Base-by-base conservation (phyloP, 2,797 vertebrate genomes). In the Merluccius polli region DNA sequence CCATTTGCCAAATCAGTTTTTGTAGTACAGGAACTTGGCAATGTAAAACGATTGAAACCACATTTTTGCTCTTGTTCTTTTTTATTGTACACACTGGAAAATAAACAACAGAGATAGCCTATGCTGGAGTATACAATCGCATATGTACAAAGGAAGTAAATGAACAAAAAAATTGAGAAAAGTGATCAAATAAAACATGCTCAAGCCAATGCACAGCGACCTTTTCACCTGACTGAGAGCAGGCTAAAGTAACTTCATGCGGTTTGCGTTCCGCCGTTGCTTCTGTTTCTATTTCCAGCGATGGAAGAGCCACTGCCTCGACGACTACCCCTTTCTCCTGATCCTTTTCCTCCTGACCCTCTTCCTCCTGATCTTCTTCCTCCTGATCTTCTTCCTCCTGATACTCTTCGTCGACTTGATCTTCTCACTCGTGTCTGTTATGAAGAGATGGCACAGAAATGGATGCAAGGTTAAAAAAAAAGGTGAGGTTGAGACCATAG, bases 291-390 rank as follows among this genome's bases (percentile, higher is more conserved):
- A 16, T 29, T 70, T 36, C 73, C 36, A 12, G 76, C 74, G 5
- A 83, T 77, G n/a, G 63, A 31, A 21, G 82, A 76, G 8, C 72
- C 77, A 4, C 68, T 0, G 15, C 74, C 74, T 18, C 72, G 1
- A 24, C 41, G 73, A 8, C 73, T 8, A 52, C 78, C 10, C 0
- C 24, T n/a, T 1, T 8, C 4, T 38, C 36, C 36, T 38, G 36
- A 38, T 38, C 36, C 36, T 4, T 8, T 3, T 3, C 36, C 36
- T 33, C 32, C 32, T 7, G 3, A 35, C 33, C 33, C n/a, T n/a
- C n/a, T n/a, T n/a, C n/a, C n/a, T n/a, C n/a, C n/a, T n/a, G n/a
- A n/a, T n/a, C n/a, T n/a, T n/a, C n/a, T n/a, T n/a, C n/a, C n/a
- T n/a, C n/a, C n/a, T n/a, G n/a, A n/a, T n/a, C n/a, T n/a, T n/a